Evolutionary conservation across 2,888 invertebrate genomes (phyloP), one percentile per base, ranked within the genome.

Genomic region (Dolichopus griseipennis): DNA sequence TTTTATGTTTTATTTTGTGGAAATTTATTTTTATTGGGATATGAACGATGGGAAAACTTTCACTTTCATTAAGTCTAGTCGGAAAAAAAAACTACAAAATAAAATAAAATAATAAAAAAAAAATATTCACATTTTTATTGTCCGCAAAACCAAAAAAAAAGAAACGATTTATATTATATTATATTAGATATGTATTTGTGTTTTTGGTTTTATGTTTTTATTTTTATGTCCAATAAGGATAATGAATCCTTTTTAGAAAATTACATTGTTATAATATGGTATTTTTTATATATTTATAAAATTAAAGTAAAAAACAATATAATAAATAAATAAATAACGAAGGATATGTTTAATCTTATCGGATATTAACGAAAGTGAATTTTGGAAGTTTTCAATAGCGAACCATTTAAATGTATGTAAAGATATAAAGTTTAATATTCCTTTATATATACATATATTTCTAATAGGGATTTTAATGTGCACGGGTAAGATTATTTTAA

Each of bases 231-330:
- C 6, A 18, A 18, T 52, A 12, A 52, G 52, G 52, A 52, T 52
- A 52, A 52, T 52, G 52, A 52, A 52, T 52, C 52, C 52, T 52
- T 52, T 37, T 52, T 52, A 52, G 52, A 52, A 52, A 52, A 52
- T 52, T 52, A 52, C 18, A 52, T 52, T 52, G 18, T 52, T 52
- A 52, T 52, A 52, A 12, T 18, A 41, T 9, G 3, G 3, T 6
- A 12, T 27, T 27, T 27, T 37, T 10, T 37, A 34, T 12, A 5
- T 37, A 37, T 37, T 7, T 37, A 37, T 2, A 10, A 37, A 37
- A n/a, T n/a, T n/a, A n/a, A n/a, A n/a, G n/a, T n/a, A n/a, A 37
- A 37, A 37, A 37, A 10, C 8, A 37, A 37, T n/a, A n/a, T n/a
- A n/a, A 37, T 37, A 37, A 37, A 37, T 37, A 37, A 10, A 10